A percentile compares a stretch with the other conserved stretches of the same genome.
These are phyloP conservation scores for Morelia viridis DNA, from an alignment of 2,797 vertebrate genomes.

Conservation along the genomic window DNA sequence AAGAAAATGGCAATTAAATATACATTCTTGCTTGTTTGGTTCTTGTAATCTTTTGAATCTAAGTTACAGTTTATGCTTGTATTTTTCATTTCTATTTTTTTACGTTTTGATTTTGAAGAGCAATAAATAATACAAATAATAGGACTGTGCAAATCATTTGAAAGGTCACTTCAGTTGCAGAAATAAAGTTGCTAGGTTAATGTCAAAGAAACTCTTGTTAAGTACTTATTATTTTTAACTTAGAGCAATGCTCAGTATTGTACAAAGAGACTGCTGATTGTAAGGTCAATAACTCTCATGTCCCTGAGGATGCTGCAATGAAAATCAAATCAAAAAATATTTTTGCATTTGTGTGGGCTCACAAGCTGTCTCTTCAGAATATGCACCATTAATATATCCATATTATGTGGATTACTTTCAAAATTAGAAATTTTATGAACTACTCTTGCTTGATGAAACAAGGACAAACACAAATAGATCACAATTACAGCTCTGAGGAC, in stretches of 20 bases:
- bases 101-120: background rate
- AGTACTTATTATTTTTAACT: slow-evolving; percentile 1
- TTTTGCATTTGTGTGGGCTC: background rate
- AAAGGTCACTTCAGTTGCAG: background rate
- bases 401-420: background rate
- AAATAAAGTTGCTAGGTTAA: background rate
- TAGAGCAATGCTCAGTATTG: background rate
- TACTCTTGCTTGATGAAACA: background rate
- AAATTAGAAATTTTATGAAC: slow-evolving; percentile 53
- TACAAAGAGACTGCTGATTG: background rate
- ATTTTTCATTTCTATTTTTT: background rate
- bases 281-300: background rate
- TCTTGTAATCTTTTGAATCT: background rate
- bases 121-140: background rate
- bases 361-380: background rate
- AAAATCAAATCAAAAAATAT: background rate
- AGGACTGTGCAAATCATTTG: background rate
- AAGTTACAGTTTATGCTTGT: background rate
- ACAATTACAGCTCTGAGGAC: background rate
- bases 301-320: background rate
- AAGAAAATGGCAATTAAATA: background rate
- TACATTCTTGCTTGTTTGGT: background rate
- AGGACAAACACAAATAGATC: slow-evolving; percentile 6
- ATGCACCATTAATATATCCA: background rate
- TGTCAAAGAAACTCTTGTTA: background rate